These are phyloP conservation scores for Gobius niger DNA, from an alignment of 2,113 vertebrate genomes.

Conservation along the genomic window DNA sequence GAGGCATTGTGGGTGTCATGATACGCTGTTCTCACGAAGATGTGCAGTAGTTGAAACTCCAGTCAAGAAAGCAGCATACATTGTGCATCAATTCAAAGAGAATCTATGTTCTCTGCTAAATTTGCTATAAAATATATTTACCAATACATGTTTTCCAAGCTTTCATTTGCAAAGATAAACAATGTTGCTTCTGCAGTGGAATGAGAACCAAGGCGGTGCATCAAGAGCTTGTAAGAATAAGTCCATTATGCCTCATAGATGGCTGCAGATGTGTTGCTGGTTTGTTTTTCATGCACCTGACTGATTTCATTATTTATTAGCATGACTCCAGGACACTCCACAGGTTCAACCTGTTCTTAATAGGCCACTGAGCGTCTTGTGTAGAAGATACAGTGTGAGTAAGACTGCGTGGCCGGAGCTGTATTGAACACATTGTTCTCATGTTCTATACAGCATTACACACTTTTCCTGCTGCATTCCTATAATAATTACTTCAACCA, in stretches of 20 bases:
- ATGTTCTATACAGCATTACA: background rate
- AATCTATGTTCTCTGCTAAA: no score
- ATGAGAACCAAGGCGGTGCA: background rate
- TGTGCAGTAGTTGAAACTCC: background rate
- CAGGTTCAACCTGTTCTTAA: slow-evolving; percentile 42
- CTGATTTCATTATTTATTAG: slow-evolving; percentile 10
- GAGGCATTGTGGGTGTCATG: background rate
- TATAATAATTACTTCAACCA: background rate
- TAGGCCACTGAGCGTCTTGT: slow-evolving; percentile 7
- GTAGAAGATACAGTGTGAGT: slow-evolving; percentile 10
- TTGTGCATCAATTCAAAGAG: no score
- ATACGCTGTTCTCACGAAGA: background rate
- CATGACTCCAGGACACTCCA: slow-evolving; percentile 4
- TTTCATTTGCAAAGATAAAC: background rate
- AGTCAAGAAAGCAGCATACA: background rate
- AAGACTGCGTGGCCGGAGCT: slow-evolving; percentile 1
- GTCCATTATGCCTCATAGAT: background rate
- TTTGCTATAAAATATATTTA: no score
- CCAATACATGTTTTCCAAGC: no score
- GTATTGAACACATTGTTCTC: slow-evolving; percentile 5
- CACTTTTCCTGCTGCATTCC: background rate
- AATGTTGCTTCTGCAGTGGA: background rate
- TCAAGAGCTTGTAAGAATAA: background rate
- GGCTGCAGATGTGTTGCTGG: slow-evolving; percentile 7
- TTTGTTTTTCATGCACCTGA: slow-evolving; percentile 1